Base-by-base conservation (phyloP, 2,113 vertebrate species). In the Megaceryle maxima region DNA sequence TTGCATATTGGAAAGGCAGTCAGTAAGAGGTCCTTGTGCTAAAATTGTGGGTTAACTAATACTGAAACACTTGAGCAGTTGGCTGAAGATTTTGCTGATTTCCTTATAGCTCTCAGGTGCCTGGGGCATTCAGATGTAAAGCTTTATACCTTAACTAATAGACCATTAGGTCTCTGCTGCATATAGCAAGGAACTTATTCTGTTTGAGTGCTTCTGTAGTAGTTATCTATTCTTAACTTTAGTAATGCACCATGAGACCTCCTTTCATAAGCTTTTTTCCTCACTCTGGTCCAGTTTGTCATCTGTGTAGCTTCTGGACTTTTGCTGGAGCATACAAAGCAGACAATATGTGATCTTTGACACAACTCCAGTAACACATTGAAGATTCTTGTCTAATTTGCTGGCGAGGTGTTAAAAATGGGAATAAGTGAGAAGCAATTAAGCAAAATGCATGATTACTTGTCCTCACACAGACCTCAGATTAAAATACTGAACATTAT, bases 401-500 rank as follows among this genome's bases (percentile, higher is more conserved):
- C 88, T 86, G 51, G n/a, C 88, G 56, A 96, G 73, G 75, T 96
- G 90, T 96, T 94, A 96, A 97, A 94, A 97, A 64, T 48, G 93
- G 60, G 43, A 97, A 73, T 92, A 96, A 90, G 92, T 96, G 97
- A 95, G 96, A 98, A 98, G 82, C 93, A 97, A 97, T 98, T 98
- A 98, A 97, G 75, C 55, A 97, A 95, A 96, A 97, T 87, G 84
- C 59, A 93, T 94, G 90, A 97, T 97, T 97, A 60, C 82, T 96
- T 97, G 84, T 94, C 87, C 95, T 96, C 88, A 48, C 9, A 19
- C 43, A 68, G 83, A 95, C 66, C 73, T 92, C 12, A 3, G 89
- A 84, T 88, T 72, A 92, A 83, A 96, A 78, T 60, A 88, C n/a
- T 55, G 80, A 96, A 72, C 67, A 35, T 81, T 94, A 86, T 96